A percentile compares a stretch with the other conserved stretches of the same genome.
These are phyloP conservation scores for Lepus townsendii DNA, from an alignment of 2,797 vertebrate species.

Conservation along the genomic window DNA sequence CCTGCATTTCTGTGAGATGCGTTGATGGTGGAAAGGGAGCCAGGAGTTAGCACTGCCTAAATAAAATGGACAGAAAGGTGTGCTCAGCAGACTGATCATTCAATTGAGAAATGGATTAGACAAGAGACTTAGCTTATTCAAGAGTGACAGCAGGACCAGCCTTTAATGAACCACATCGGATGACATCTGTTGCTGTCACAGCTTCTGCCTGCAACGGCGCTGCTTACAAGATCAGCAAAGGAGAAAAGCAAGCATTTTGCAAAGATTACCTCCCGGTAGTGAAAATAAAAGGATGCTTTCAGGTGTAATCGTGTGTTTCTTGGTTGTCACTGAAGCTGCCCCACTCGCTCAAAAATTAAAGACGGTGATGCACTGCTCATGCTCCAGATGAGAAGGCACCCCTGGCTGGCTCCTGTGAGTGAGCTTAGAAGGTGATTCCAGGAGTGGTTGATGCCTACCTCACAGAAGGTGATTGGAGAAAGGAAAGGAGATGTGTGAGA, in stretches of 20 bases:
- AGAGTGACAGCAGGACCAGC: constrained; percentile 46
- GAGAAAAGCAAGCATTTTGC: neutral
- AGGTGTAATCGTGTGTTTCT: neutral
- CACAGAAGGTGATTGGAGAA: neutral
- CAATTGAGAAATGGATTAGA: neutral
- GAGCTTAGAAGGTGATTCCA: neutral
- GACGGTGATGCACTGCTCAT: neutral
- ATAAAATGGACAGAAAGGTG: constrained; percentile 21
- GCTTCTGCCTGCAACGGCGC: neutral
- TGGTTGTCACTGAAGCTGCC: neutral
- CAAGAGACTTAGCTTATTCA: constrained; percentile 18
- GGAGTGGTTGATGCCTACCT: neutral
- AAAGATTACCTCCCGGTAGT: neutral
- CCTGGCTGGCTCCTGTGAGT: neutral
- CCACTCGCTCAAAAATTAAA: neutral
- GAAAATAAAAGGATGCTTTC: constrained; percentile 45
- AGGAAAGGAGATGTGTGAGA: neutral
- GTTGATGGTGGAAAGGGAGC: neutral
- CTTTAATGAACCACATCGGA: neutral
- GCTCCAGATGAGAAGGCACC: neutral
- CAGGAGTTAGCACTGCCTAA: neutral
- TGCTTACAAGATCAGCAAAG: constrained; percentile 34
- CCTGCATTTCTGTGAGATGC: neutral
- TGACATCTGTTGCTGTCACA: constrained; percentile 1
- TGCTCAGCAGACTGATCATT: constrained; percentile 1